phyloP scores from a whole-genome alignment of 2,888 invertebrate genomes.

The Chalcosyrphus nemorum region DNA sequence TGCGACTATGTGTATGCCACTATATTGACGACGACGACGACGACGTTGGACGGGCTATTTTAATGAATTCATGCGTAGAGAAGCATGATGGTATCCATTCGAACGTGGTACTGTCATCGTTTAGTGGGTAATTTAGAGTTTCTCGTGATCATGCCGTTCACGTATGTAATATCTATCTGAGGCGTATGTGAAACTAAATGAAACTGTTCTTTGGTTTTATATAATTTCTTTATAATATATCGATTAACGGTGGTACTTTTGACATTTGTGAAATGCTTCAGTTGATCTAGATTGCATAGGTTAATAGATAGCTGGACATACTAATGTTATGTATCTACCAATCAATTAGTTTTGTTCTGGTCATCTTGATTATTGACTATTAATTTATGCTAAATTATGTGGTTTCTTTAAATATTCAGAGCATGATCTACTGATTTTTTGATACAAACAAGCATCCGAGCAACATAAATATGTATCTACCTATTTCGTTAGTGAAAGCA shows the following conservation, averaged over 20 bases:
- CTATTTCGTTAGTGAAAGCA: no score
- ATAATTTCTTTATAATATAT: neutral
- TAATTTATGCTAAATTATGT: neutral
- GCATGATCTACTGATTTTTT: neutral
- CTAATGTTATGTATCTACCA: neutral
- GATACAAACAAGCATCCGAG: no score
- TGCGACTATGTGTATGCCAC: neutral
- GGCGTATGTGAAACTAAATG: conserved; percentile 14
- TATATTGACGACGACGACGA: no score
- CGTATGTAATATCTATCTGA: conserved; percentile 4
- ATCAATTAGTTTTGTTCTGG: neutral
- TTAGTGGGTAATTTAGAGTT: conserved; percentile 38
- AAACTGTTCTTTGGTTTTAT: conserved; percentile 8
- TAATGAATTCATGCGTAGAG: conserved; percentile 68
- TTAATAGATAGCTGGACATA: neutral
- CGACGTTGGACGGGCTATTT: conserved; percentile 34
- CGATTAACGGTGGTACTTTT: neutral
- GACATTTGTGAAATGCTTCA: neutral
- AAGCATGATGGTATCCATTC: conserved; percentile 49
- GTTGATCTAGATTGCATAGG: neutral
- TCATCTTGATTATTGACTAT: neutral
- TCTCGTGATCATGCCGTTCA: conserved; percentile 44
- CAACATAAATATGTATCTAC: no score
- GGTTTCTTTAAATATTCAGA: neutral
- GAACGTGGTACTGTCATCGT: conserved; percentile 35